A percentile compares a stretch with the other conserved stretches of the same genome.
These are phyloP conservation scores for Cylindroiulus punctatus DNA, from an alignment of 2,888 invertebrate genomes.

Conservation along the genomic window DNA sequence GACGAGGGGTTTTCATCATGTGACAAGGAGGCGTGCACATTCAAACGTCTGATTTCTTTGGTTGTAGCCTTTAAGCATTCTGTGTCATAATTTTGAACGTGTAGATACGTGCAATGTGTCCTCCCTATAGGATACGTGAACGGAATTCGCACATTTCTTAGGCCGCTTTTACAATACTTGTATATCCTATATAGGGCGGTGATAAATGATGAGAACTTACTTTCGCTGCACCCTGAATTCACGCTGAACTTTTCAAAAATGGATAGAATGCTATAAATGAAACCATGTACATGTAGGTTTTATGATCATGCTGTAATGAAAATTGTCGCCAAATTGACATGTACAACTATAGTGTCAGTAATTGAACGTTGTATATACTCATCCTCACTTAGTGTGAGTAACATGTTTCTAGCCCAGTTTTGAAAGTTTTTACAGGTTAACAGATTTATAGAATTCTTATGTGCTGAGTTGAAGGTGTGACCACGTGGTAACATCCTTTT, in stretches of 20 bases:
- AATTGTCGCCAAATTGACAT: neutral
- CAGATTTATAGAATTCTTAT: no score
- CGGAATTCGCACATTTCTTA: constrained; percentile 29
- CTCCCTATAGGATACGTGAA: neutral
- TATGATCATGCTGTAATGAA: neutral
- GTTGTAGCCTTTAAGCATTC: neutral
- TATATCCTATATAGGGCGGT: no score
- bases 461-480: no score
- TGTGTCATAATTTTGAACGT: constrained; percentile 20
- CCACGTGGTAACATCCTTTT: no score
- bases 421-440: no score
- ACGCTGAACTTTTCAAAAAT: neutral
- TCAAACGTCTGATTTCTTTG: constrained; percentile 6
- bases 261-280: no score
- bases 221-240: constrained; percentile 37
- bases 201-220: constrained; percentile 20
- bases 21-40: constrained; percentile 41
- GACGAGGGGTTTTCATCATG: constrained; percentile 31
- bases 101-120: constrained; percentile 16
- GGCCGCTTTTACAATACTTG: neutral
- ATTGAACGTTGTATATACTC: no score
- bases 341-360: neutral
- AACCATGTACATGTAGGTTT: no score
- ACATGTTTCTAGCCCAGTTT: neutral
- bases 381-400: neutral